Conservation (phyloP, 2,888 invertebrate species). For the Galerucella nymphaeae region DNA sequence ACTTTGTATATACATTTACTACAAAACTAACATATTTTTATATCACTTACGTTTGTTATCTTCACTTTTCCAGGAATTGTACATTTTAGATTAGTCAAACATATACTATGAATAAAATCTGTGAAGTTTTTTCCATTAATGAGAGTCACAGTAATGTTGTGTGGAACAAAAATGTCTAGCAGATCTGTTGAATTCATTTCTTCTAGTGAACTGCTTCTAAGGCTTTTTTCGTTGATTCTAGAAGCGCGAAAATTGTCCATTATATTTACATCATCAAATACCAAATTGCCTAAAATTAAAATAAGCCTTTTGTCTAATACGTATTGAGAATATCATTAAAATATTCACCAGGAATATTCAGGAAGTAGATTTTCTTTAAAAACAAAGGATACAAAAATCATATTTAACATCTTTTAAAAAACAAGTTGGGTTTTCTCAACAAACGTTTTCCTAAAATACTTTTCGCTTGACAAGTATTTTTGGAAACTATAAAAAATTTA, state of each 20-base stretch:
- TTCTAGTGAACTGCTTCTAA: conserved; percentile 1
- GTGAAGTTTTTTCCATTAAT: conserved; percentile 68
- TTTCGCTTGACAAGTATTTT: too few species aligned
- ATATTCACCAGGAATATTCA: too few species aligned
- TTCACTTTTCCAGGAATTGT: conserved; percentile 61
- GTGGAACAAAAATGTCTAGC: conserved; percentile 51
- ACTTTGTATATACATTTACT: too few species aligned
- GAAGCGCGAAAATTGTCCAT: conserved; percentile 43
- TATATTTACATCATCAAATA: conserved; percentile 51
- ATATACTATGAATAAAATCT: conserved; percentile 62
- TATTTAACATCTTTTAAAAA: too few species aligned
- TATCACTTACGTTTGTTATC: conserved; percentile 66
- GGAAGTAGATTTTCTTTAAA: too few species aligned
- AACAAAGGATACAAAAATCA: too few species aligned
- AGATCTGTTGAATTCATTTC: conserved; percentile 14
- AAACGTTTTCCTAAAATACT: too few species aligned
- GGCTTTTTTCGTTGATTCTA: conserved; percentile 48
- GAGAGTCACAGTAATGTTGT: conserved; percentile 57
- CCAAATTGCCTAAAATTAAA: conserved; percentile 45
- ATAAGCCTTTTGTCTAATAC: neutral
- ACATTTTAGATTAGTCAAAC: conserved; percentile 63
- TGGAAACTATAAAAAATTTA: too few species aligned
- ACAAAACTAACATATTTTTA: neutral
- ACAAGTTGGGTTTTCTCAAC: too few species aligned
- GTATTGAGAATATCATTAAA: neutral